Base-by-base conservation (phyloP, 2,888 invertebrate species). In the Ormyrus labotus region DNA sequence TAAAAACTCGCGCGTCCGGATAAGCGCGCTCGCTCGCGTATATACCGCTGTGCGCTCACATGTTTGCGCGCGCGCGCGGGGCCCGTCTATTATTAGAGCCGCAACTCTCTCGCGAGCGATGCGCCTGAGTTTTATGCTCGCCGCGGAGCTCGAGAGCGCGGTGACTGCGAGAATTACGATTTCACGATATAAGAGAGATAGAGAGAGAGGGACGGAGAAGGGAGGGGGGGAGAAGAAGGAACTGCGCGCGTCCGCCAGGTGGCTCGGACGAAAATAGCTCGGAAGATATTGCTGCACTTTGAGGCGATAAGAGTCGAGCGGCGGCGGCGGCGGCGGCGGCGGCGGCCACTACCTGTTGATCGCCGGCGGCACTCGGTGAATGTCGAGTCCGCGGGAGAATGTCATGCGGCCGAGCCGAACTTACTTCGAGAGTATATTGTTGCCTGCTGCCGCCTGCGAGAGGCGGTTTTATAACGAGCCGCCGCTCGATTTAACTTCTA, bases 261-360 rank as follows among this genome's bases (percentile, higher is more conserved):
- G 67, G 75, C 75, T 60, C 45, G 75, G 51, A 75, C 67, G 67
- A 75, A 75, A 75, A 75, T 75, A 75, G 48, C 75, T 75, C 67
- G 64, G 73, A 73, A 73, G 64, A 73, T 73, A 73, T 57, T 64
- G 57, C 34, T 34, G 64, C 73, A 34, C 72, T 53, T 48, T 13
- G 19, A 55, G 47, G 19, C 73, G 73, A 73, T 73, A 73, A 73
- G 73, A 60, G 55, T 61, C 8, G 71, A 13, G 61, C 55, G 51
- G 45, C 71, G 45, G 51, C 61, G 45, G 51, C 61, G 19, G 61
- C 55, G 51, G 45, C 71, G 45, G 51, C 61, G 45, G 51, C 61
- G 19, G 34, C 19, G 34, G 11, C 55, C 50, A 64, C 73, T 73
- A 73, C 73, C 73, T 73, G 73, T 73, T 73, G 73, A 73, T 55